Evolutionary conservation across 2,888 invertebrate genomes (phyloP), one percentile per base, ranked within the genome.

Genomic region (Catocala nupta): DNA sequence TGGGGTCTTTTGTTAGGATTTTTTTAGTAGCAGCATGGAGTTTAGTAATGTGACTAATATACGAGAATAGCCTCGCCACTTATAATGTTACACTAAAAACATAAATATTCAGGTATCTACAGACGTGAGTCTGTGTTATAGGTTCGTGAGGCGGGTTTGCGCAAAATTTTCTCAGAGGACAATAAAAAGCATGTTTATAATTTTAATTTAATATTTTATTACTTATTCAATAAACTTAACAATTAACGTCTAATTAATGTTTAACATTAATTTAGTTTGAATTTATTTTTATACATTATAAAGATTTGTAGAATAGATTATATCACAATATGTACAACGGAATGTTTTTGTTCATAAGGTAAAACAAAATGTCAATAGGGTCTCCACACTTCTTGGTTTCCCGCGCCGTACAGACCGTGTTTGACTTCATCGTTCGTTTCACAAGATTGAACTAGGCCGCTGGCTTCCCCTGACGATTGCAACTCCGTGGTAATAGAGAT

Each of bases 301-400:
- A 69, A 70, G 62, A 59, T 64, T 59, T 63, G 70, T 74, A 66
- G 55, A 70, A 76, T 74, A 74, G 68, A 64, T 83, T 92, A 91
- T 90, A 94, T 93, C 92, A 93, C 92, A 91, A 89, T 92, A 91
- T 93, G 90, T 91, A 93, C 92, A 93, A 85, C 75, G 82, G 86
- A 88, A 86, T 84, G 83, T 84, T 80, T 83, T 75, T 85, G 80
- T 72, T 81, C 73, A 64, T 78, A 62, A 55, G 69, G 67, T 70
- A 69, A 61, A 77, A 81, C 78, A 77, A 75, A 82, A 74, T 83
- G 90, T 96, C 95, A 96, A 94, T 97, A 97, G 60, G 97, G 97
- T 88, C 97, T 95, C 97, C 97, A 97, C n/a, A 97, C 97, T 88
- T 94, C 91, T 84, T 93, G 90, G 73, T 78, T 91, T 51, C 82